Evolutionary conservation across 2,888 invertebrate species (phyloP), one percentile per base, ranked within the genome.

Genomic region (Iselma pallidipennis): DNA sequence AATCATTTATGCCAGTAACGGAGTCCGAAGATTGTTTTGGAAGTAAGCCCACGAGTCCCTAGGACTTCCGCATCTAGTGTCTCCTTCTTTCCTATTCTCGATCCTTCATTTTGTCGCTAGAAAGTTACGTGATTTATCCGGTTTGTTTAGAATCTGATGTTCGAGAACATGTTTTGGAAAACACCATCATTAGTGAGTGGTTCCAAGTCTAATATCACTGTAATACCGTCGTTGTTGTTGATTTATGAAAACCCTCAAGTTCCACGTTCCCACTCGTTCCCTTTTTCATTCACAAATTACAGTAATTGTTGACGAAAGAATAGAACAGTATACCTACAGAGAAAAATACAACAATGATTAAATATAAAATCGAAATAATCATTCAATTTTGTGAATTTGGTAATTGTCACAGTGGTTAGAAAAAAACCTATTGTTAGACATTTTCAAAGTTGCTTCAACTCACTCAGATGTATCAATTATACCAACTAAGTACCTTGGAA

Each of bases 201-300:
- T 53, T 56, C 56, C 57, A 48, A 45, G 52, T 65, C 64, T 66
- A 65, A 66, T 67, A 67, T 66, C 60, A 49, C 50, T 52, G 63
- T 67, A 62, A 62, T 65, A 61, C 62, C 50, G 52, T 31, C 53
- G 58, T 64, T 61, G 50, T 60, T 65, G 65, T 68, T 71, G 71
- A 71, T 71, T 69, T 66, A 70, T 63, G 66, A 59, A 54, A 55
- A 55, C 42, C 7, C 6, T 42, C 19, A 42, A 42, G 10, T 19
- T 7, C 6, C 10, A 10, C 19, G 19, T 42, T 42, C 10, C 0
- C 19, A 42, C 19, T 42, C 6, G 4, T 19, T 9, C 19, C 7
- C 19, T 42, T 9, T 1, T 6, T 9, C 7, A 19, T 42, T 42
- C 10, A 7, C 6, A 10, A 7, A 33, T 14, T 16, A 16, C 28